Percentiles rank a stretch among this genome's conserved stretches.
phyloP scores from a whole-genome alignment of 2,113 vertebrate genomes.

The Gobiocypris rarus region DNA sequence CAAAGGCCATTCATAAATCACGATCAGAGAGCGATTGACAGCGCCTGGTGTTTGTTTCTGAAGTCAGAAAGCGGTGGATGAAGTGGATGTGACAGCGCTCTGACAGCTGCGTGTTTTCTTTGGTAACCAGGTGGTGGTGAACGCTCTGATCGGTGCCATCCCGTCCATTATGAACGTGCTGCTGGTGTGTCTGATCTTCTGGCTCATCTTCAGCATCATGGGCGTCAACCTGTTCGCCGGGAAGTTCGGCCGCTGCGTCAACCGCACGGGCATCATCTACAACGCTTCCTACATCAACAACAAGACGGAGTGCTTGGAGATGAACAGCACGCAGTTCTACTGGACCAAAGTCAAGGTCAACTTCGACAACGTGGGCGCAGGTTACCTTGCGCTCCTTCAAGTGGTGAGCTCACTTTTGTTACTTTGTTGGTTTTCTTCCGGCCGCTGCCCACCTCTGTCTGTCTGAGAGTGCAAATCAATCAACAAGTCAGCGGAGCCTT shows the following conservation, averaged over 20 bases:
- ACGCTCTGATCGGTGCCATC: conserved; percentile 95
- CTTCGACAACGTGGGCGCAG: conserved; percentile 96
- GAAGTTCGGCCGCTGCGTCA: conserved; percentile 94
- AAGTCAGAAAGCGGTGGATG: no score
- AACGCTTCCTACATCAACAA: conserved; percentile 85
- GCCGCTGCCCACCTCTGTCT: no score
- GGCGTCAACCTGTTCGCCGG: conserved; percentile 97
- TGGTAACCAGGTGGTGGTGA: conserved; percentile 89
- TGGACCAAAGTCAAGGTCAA: conserved; percentile 98
- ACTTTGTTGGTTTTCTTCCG: no score
- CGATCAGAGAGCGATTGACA: neutral
- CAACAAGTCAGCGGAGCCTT: no score
- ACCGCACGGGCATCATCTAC: conserved; percentile 82
- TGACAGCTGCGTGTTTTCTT: conserved; percentile 22
- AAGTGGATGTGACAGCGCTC: neutral
- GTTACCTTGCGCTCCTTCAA: conserved; percentile 95
- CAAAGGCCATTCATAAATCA: conserved; percentile 33
- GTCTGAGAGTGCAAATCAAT: no score
- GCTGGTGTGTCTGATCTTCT: conserved; percentile 98
- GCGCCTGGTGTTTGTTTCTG: neutral
- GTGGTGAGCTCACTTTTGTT: conserved; percentile 86
- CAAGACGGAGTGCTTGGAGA: conserved; percentile 83
- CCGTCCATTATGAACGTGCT: conserved; percentile 99
- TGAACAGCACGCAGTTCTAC: conserved; percentile 83
- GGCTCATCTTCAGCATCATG: conserved; percentile 99